phyloP scores from a whole-genome alignment of 2,113 vertebrate genomes.

The Donacobius atricapilla region DNA sequence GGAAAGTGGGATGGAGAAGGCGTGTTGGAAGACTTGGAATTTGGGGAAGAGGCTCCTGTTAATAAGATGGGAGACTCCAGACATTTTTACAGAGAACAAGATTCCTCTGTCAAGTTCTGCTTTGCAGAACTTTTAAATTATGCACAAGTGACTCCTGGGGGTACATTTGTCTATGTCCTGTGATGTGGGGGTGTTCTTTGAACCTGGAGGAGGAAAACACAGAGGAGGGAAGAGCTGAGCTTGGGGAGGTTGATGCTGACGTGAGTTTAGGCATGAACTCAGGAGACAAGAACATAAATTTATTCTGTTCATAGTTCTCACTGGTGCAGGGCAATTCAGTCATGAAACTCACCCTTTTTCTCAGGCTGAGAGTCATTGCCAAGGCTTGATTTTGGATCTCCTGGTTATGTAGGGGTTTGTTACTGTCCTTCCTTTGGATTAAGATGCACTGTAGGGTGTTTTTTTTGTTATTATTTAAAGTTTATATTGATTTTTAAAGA shows the following conservation, averaged over 20 bases:
- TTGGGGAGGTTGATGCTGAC: not conserved
- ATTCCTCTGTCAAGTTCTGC: not conserved
- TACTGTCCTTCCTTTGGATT: not conserved
- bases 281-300: not conserved
- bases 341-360: accelerated
- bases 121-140: not conserved
- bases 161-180: not conserved
- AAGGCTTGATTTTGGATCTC: not conserved
- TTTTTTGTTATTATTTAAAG: not conserved
- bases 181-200: not conserved
- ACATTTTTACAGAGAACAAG: not conserved
- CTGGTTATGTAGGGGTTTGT: not conserved
- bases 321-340: not conserved
- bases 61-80: not conserved
- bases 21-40: not conserved
- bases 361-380: not conserved
- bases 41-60: not conserved
- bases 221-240: not conserved
- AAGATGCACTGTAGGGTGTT: not conserved
- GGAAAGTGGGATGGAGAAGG: not conserved
- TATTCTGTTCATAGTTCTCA: not conserved
- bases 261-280: not conserved
- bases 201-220: not conserved
- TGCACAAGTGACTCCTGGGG: not conserved
- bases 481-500: slow-evolving; percentile 13